These are phyloP conservation scores for Microcebus ravelobensis DNA, from an alignment of 2,113 vertebrate species.

Conservation along the genomic window DNA sequence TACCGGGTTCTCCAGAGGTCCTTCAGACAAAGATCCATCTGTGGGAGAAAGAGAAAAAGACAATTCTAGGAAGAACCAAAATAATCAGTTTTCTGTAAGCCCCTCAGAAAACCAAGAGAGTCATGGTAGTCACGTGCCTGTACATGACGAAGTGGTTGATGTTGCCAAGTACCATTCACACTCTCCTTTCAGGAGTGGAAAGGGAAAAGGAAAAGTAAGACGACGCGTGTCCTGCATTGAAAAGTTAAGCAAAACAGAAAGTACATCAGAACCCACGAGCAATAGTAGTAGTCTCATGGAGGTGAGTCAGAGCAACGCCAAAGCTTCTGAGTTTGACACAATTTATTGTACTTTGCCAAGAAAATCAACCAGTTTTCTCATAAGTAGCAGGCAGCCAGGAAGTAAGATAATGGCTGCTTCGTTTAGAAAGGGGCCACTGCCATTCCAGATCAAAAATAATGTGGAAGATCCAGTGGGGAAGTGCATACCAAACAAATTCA, in stretches of 20 bases:
- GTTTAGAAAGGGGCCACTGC: constrained; percentile 68
- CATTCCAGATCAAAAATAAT: constrained; percentile 58
- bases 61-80: constrained; percentile 57
- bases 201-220: constrained; percentile 64
- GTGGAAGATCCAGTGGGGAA: neutral
- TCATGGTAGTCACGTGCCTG: neutral
- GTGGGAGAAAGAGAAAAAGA: constrained; percentile 65
- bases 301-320: constrained; percentile 31
- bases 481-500: neutral
- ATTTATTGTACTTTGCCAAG: constrained; percentile 83
- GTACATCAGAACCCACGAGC: neutral
- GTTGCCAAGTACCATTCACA: constrained; percentile 41
- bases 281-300: constrained; percentile 59
- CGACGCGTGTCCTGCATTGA: constrained; percentile 63
- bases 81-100: neutral
- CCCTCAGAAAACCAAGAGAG: constrained; percentile 30
- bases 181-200: constrained; percentile 71
- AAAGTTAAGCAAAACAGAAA: constrained; percentile 69
- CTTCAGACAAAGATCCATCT: constrained; percentile 54
- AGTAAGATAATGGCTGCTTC: constrained; percentile 14
- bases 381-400: constrained; percentile 68
- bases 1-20: constrained; percentile 48
- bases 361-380: constrained; percentile 78
- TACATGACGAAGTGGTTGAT: neutral
- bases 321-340: constrained; percentile 61